Evolutionary conservation across 2,888 invertebrate genomes (phyloP).

Genomic region (Pristionchus japonicus): DNA sequence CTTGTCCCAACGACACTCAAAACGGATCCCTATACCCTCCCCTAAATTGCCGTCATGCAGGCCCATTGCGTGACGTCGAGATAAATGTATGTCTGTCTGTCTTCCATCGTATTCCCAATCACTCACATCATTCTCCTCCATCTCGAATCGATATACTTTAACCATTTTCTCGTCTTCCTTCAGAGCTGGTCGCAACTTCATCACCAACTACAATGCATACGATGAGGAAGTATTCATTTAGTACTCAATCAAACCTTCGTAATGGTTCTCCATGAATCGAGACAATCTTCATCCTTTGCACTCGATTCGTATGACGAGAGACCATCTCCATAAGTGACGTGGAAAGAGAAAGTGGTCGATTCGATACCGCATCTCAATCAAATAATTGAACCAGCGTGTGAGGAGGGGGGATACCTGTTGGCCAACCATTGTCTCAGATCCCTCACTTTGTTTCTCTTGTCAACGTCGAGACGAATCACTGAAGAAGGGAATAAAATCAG

Average conservation of each 20-base stretch:
- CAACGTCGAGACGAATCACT: conserved; percentile 53
- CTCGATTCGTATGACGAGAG: conserved; percentile 46
- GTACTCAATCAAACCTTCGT: background rate
- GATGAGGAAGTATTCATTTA: background rate
- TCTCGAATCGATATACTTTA: conserved; percentile 57
- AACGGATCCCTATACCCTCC: background rate
- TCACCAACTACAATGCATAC: conserved; percentile 50
- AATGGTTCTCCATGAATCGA: conserved; percentile 11
- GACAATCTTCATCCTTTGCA: conserved; percentile 48
- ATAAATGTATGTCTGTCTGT: too few relatives aligned
- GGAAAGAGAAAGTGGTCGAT: conserved; percentile 4
- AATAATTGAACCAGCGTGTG: background rate
- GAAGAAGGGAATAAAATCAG: background rate
- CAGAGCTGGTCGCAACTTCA: conserved; percentile 61
- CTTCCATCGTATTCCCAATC: too few relatives aligned
- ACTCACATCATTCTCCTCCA: conserved; percentile 52
- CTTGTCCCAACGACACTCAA: too few relatives aligned
- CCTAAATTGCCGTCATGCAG: too few relatives aligned
- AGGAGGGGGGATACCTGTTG: background rate
- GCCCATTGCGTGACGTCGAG: too few relatives aligned
- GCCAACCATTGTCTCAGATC: conserved; percentile 62
- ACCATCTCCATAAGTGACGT: conserved; percentile 32
- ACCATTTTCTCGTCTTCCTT: conserved; percentile 61
- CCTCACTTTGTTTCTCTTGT: conserved; percentile 52
- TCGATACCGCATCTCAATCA: conserved; percentile 15